Conservation (phyloP, 1,140 invertebrate genomes). For the Nomia melanderi region DNA sequence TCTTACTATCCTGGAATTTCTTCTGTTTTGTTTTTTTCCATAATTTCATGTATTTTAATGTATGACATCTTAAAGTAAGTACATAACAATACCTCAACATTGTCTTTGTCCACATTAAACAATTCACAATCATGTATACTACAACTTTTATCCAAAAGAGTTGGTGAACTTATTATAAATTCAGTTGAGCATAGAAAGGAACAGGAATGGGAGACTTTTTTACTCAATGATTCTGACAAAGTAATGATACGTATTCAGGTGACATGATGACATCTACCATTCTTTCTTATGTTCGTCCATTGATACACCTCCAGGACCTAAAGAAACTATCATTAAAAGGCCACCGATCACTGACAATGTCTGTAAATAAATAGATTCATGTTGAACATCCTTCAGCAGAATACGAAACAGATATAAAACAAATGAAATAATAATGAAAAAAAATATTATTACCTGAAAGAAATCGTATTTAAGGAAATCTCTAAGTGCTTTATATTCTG, state of each 20-base stretch:
- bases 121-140: conserved; percentile 23
- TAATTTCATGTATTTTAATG: conserved; percentile 27
- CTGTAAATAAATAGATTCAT: conserved; percentile 80
- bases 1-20: conserved; percentile 34
- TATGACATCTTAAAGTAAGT: conserved; percentile 22
- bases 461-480: conserved; percentile 99
- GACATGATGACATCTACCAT: conserved; percentile 86
- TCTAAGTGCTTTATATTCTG: conserved; percentile 95
- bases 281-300: conserved; percentile 99
- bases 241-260: conserved; percentile 32
- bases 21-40: conserved; percentile 39
- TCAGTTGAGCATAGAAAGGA: conserved; percentile 54
- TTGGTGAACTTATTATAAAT: conserved; percentile 30
- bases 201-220: conserved; percentile 59
- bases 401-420: conserved; percentile 5
- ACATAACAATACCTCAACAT: conserved; percentile 20
- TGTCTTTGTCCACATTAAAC: conserved; percentile 22
- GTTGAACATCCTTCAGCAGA: neutral
- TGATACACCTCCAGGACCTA: conserved; percentile 98
- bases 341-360: conserved; percentile 99
- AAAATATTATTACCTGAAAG: conserved; percentile 90
- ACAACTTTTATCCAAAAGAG: conserved; percentile 11
- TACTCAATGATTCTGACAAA: conserved; percentile 49
- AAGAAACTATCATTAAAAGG: conserved; percentile 98
- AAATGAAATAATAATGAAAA: conserved; percentile 20